Percentiles rank a stretch among this genome's conserved stretches.
These are phyloP conservation scores for Aurelia aurita DNA, from an alignment of 30 jellyfish, hydroid and myxozoan genomes.

Conservation along the genomic window DNA sequence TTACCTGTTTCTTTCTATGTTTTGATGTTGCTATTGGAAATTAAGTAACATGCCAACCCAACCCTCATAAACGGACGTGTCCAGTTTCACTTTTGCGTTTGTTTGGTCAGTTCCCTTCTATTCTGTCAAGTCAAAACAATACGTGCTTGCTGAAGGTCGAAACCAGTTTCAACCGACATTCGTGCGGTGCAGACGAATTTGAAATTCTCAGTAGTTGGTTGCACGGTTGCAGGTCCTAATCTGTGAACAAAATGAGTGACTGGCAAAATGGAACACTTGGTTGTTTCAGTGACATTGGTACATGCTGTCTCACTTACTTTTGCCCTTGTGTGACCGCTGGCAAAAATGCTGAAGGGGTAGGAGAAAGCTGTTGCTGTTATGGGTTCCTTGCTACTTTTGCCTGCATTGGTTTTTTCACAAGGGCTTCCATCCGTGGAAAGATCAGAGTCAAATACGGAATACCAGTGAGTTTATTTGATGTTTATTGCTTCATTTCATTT, in stretches of 20 bases:
- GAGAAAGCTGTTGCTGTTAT: slow-evolving; percentile 66
- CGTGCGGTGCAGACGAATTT: no score
- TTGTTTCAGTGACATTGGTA: slow-evolving; percentile 66
- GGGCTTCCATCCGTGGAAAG: slow-evolving; percentile 65
- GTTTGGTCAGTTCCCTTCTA: no score
- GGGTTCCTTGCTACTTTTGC: slow-evolving; percentile 55
- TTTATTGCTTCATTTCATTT: background rate
- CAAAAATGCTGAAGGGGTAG: slow-evolving; percentile 81
- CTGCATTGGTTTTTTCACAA: slow-evolving; percentile 71
- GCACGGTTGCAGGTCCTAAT: background rate
- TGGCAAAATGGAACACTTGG: slow-evolving; percentile 47
- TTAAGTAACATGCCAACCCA: no score
- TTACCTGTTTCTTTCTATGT: no score
- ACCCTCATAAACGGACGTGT: no score
- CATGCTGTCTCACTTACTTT: slow-evolving; percentile 67
- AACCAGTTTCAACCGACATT: no score
- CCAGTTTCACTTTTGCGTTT: no score
- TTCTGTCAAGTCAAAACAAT: no score
- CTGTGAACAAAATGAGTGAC: background rate
- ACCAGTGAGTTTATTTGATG: slow-evolving; percentile 18
- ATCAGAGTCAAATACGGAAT: slow-evolving; percentile 74
- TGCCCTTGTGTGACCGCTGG: slow-evolving; percentile 86
- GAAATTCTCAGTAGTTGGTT: no score
- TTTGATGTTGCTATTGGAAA: no score
- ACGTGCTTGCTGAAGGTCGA: no score